Evolutionary conservation across 2,888 invertebrate species (phyloP), one percentile per base, ranked within the genome.

Genomic region (Andrena hattorfiana): DNA sequence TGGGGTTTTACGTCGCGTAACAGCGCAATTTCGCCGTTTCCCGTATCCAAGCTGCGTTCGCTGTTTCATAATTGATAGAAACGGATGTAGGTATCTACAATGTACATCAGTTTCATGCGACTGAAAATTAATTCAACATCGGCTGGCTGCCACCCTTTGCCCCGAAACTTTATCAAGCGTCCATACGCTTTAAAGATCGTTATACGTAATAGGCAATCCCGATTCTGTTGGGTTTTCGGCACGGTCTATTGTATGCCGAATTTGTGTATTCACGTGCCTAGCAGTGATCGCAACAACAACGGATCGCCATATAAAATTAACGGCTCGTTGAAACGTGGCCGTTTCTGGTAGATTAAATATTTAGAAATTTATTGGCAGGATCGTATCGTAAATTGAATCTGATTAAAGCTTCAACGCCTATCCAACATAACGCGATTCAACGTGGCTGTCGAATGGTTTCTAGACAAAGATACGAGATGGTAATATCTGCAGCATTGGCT

Each of bases 21-120:
- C 76, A 59, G 62, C 54, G 56, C 64, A 51, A 66, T 70, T 49
- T 49, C 59, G 28, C 42, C 20, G 48, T 42, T 42, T 71, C 51
- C 49, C 35, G 35, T 66, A 54, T 81, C 32, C 64, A 64, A n/a
- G 67, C 56, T 5, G 42, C 23, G n/a, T 26, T 8, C 51, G 20
- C 10, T 10, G n/a, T 16, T 75, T 66, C 54, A 56, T 81, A 80
- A 72, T 80, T 72, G n/a, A 81, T 72, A 63, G 72, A 67, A 49
- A 35, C 48, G 56, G 48, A 67, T 67, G 48, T 30, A 23, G 10
- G 60, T 10, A n/a, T 23, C 42, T 42, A 42, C 30, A 68, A 62
- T 42, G 54, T 28, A 51, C 78, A 30, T 79, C 49, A 80, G 60
- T 66, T 71, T 62, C 51, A 28, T 51, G n/a, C 59, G 13, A 66